A percentile compares a stretch with the other conserved stretches of the same genome.
phyloP scores from a whole-genome alignment of 2,888 invertebrate species.

The Seira ritae region DNA sequence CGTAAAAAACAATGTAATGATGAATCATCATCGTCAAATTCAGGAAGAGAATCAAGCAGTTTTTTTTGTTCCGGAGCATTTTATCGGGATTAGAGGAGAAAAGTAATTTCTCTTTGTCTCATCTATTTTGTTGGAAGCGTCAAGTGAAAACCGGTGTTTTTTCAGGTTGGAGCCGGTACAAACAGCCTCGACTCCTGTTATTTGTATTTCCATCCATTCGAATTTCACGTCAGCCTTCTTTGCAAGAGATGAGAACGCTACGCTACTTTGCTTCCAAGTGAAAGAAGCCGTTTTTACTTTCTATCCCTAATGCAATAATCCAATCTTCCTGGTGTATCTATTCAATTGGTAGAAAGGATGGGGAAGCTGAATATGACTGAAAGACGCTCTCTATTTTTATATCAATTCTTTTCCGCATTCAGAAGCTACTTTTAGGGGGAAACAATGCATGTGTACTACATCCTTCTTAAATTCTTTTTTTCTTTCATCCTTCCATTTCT shows the following conservation, averaged over 20 bases:
- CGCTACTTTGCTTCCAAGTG: not conserved
- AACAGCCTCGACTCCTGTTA: too few relatives aligned
- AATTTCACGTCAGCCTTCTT: too few relatives aligned
- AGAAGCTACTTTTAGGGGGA: too few relatives aligned
- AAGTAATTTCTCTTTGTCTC: not conserved
- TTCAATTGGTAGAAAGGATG: not conserved
- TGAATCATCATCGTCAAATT: too few relatives aligned
- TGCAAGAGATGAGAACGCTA: not conserved
- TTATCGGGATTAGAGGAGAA: not conserved
- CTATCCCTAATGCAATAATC: conserved; percentile 8
- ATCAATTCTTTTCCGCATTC: too few relatives aligned
- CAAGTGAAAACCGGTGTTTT: not conserved
- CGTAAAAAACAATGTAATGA: too few relatives aligned
- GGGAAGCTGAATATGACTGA: too few relatives aligned
- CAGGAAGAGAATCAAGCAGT: too few relatives aligned
- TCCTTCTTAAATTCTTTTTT: too few relatives aligned
- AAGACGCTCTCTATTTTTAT: not conserved
- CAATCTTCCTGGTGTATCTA: not conserved
- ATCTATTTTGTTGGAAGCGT: not conserved
- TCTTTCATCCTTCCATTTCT: conserved; percentile 8
- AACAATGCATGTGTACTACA: not conserved
- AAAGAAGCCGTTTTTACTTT: conserved; percentile 13
- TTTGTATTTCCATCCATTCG: too few relatives aligned
- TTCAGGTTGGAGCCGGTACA: conserved; percentile 11
- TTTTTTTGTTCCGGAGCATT: not conserved